Base-by-base conservation (phyloP, 2,113 vertebrate genomes). In the Pimephales promelas region DNA sequence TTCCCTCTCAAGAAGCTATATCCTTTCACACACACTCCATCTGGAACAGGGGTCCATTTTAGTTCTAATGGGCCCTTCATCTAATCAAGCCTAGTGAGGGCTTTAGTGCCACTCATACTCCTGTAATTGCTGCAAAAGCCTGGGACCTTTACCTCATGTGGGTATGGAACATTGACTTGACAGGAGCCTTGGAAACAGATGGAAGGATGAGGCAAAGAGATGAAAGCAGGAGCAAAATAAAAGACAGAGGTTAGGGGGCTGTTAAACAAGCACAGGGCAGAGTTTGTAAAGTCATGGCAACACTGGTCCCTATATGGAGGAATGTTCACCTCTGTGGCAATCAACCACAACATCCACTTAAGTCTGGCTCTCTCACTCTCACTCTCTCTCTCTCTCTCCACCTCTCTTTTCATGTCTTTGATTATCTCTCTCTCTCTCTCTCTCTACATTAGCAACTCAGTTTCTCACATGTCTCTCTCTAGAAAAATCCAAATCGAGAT, bases 251-350 rank as follows among this genome's bases (percentile, higher is more conserved):
- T 31, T 43, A 62, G 40, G 28, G 40, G 45, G 20, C 59, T 91
- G 90, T 93, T 90, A 88, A 93, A 91, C 88, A 90, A 91, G 92
- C 86, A 81, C 70, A 26, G 52, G 24, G 71, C 45, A 85, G 88
- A 68, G 89, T 81, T 83, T 87, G 72, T 78, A 52, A 59, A 82
- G 83, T 90, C 91, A 91, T 92, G 91, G 92, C 91, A 92, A 93
- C 92, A 10, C 77, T 83, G 81, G 80, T 78, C 84, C 83, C 84
- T 83, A 87, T 86, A 76, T 81, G 22, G 22, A 90, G 77, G 91
- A 92, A 94, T 92, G 89, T 88, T 86, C 86, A 84, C 84, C 87
- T 89, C 88, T 8, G 11, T 84, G 83, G 84, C 59, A 61, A 62
- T 71, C 84, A 68, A 74, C 64, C 79, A 71, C 68, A 72, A 82